A percentile compares a stretch with the other conserved stretches of the same genome.
These are phyloP conservation scores for Nothura maculosa DNA, from an alignment of 2,797 vertebrate species.

Conservation along the genomic window DNA sequence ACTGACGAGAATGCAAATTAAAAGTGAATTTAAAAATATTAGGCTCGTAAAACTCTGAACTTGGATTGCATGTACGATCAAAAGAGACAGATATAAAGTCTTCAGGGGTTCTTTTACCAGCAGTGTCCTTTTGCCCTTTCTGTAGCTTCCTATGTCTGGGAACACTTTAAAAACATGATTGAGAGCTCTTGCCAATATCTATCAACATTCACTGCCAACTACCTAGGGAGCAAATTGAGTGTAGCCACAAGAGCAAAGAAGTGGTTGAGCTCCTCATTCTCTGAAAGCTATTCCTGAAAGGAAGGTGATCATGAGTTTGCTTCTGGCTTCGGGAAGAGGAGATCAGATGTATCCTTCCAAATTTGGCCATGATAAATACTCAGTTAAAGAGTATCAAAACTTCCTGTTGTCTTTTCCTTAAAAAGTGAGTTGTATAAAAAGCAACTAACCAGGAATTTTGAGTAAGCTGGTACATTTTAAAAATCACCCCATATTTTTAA, in stretches of 20 bases:
- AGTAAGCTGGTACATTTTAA: accelerated
- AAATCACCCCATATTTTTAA: neutral
- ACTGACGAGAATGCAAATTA: neutral
- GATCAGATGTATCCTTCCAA: neutral
- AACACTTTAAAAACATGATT: neutral
- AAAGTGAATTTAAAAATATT: neutral
- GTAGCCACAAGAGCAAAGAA: neutral
- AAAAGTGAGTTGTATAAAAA: neutral
- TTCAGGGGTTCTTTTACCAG: neutral
- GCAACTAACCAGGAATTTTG: neutral
- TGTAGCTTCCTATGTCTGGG: neutral
- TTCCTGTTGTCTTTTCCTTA: neutral
- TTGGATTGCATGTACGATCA: neutral
- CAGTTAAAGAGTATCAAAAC: neutral
- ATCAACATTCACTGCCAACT: neutral
- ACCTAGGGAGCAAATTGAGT: neutral
- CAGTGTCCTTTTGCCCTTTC: neutral
- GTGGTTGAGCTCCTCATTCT: neutral
- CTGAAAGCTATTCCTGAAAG: neutral
- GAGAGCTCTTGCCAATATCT: neutral
- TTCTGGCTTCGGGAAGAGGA: neutral
- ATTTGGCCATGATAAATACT: neutral
- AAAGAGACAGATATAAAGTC: neutral
- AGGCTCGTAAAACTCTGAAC: neutral
- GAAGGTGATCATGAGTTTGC: neutral